A percentile compares a stretch with the other conserved stretches of the same genome.
Evolutionary conservation across 2,113 vertebrate species (phyloP).

Genomic region (Podilymbus podiceps): DNA sequence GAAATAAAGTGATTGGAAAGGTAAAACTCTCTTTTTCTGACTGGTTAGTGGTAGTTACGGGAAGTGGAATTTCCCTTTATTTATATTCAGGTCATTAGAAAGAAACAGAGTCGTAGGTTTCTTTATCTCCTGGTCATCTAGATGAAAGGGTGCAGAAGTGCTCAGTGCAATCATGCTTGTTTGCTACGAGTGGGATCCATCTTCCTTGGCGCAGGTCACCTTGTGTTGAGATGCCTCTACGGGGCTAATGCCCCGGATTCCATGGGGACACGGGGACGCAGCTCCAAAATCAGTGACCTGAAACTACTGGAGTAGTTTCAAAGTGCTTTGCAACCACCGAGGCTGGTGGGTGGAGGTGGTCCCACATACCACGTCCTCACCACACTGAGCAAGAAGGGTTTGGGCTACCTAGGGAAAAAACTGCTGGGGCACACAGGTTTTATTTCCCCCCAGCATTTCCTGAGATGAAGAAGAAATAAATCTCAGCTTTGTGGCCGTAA

Average conservation of each 20-base stretch:
- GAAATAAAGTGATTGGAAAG: background rate
- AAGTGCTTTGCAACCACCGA: rapidly evolving
- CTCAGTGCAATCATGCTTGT: background rate
- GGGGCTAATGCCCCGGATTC: background rate
- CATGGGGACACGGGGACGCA: rapidly evolving
- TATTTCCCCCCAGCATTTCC: background rate
- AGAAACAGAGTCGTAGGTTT: constrained; percentile 5
- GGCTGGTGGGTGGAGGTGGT: background rate
- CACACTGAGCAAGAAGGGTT: background rate
- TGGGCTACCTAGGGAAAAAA: background rate
- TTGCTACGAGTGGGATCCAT: background rate
- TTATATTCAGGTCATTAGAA: constrained; percentile 21
- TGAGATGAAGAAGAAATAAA: background rate
- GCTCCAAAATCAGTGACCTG: background rate
- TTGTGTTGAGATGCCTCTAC: rapidly evolving
- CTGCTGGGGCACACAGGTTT: background rate
- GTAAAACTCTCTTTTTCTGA: background rate
- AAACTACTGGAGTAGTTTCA: background rate
- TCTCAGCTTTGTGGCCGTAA: background rate
- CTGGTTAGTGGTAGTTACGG: background rate
- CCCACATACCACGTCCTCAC: rapidly evolving
- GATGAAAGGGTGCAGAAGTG: background rate
- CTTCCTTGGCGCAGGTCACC: too few relatives aligned
- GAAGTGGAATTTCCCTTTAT: background rate
- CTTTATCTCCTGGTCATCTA: background rate